Percentiles rank a stretch among this genome's conserved stretches.
Conservation (phyloP, 2,113 vertebrate genomes). For the Ctenomys sociabilis region DNA sequence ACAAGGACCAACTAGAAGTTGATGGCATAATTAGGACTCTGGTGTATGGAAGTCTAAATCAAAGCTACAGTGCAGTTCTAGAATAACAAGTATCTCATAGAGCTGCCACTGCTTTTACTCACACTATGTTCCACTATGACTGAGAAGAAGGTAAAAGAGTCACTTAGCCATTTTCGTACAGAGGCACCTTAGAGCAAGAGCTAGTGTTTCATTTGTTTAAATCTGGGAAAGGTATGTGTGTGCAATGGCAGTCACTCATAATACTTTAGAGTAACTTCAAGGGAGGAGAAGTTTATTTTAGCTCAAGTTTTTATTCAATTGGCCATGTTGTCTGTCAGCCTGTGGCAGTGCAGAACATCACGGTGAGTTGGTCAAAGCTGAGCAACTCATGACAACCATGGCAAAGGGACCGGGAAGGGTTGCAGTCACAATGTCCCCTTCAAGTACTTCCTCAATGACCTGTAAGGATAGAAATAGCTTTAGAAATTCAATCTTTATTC, state of each 20-base stretch:
- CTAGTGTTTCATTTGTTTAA: neutral
- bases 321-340: neutral
- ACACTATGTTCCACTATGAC: no score
- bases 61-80: neutral
- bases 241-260: neutral
- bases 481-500: neutral
- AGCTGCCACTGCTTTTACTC: rapidly evolving
- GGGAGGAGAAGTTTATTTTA: neutral
- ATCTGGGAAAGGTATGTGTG: neutral
- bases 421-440: neutral
- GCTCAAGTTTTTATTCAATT: neutral
- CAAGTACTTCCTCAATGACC: neutral
- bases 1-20: neutral
- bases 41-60: neutral
- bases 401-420: neutral
- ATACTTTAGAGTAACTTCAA: neutral
- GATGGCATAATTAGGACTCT: neutral
- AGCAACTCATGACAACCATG: neutral
- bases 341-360: neutral
- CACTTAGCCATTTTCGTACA: no score
- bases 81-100: neutral
- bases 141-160: rapidly evolving
- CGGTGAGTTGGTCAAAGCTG: neutral
- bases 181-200: neutral
- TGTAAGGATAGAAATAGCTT: neutral